Evolutionary conservation across 2,797 vertebrate genomes (phyloP).

Genomic region (Neomorphus geoffroyi): DNA sequence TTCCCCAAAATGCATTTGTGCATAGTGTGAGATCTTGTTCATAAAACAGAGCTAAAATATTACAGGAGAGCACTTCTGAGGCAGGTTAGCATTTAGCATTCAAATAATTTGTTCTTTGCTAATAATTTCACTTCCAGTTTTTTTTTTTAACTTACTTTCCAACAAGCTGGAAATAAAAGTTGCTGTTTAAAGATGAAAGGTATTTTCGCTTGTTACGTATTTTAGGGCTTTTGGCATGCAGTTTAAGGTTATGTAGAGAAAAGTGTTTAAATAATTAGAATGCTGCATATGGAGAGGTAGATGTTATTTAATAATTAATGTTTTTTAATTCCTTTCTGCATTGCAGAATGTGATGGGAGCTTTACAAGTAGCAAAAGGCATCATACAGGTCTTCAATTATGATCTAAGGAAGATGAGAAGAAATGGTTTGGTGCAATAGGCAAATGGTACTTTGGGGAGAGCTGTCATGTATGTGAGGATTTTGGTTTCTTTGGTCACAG

Average conservation of each 20-base stretch:
- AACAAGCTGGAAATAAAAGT: not conserved
- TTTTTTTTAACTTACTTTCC: not conserved
- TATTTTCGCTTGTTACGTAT: not conserved
- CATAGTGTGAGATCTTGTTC: not conserved
- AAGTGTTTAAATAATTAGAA: not conserved
- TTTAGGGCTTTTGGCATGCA: not conserved
- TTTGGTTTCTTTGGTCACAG: not conserved
- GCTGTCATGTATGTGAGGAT: not conserved
- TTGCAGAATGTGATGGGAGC: not conserved
- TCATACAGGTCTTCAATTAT: not conserved
- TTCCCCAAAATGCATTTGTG: not conserved
- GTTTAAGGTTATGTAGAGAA: not conserved
- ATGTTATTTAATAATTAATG: not conserved
- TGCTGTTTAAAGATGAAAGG: not conserved
- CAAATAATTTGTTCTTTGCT: not conserved
- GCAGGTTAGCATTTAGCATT: not conserved
- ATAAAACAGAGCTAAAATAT: not conserved
- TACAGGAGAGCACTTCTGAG: not conserved
- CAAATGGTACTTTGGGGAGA: not conserved
- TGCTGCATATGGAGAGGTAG: not conserved
- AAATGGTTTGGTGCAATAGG: not conserved
- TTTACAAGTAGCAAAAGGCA: not conserved
- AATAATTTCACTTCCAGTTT: not conserved
- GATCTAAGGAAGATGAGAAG: not conserved
- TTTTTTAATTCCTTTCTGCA: not conserved